These are phyloP conservation scores for Papilio helenus DNA, from an alignment of 1,140 invertebrate genomes.

Conservation along the genomic window DNA sequence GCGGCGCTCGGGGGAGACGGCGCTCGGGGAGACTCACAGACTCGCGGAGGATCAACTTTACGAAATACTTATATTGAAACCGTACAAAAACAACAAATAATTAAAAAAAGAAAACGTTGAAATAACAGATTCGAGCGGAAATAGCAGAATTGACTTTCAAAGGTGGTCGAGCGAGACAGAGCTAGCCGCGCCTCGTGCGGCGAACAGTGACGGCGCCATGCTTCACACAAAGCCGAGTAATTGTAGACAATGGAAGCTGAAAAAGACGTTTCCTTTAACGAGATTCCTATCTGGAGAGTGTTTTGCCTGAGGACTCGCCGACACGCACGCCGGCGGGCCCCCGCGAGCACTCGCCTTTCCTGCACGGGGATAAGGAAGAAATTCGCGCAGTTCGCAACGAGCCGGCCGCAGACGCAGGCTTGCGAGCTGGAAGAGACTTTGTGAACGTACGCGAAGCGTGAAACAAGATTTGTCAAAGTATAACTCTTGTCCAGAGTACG, in stretches of 20 bases:
- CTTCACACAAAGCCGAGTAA: slow-evolving; percentile 72
- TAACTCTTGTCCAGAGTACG: slow-evolving; percentile 57
- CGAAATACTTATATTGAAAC: slow-evolving; percentile 10
- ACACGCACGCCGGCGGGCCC: slow-evolving; percentile 44
- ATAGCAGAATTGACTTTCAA: slow-evolving; percentile 57
- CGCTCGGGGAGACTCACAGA: too few relatives aligned
- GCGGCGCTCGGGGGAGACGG: too few relatives aligned
- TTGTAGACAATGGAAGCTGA: slow-evolving; percentile 79
- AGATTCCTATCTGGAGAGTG: slow-evolving; percentile 74
- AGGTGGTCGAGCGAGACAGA: slow-evolving; percentile 53
- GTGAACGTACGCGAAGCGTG: slow-evolving; percentile 72
- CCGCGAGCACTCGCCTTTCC: not conserved
- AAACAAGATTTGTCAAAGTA: slow-evolving; percentile 78
- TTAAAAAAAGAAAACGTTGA: slow-evolving; percentile 46
- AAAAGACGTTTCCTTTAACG: slow-evolving; percentile 79
- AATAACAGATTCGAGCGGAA: slow-evolving; percentile 54
- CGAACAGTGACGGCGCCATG: slow-evolving; percentile 51
- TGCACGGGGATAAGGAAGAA: slow-evolving; percentile 5
- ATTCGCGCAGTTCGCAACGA: not conserved
- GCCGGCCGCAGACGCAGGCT: slow-evolving; percentile 39
- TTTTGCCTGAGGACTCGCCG: slow-evolving; percentile 68
- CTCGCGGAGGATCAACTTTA: not conserved
- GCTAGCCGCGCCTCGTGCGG: slow-evolving; percentile 31
- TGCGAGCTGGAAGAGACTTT: slow-evolving; percentile 66
- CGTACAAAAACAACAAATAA: slow-evolving; percentile 31